Evolutionary conservation across 2,113 vertebrate species (phyloP), one percentile per base, ranked within the genome.

Genomic region (Campylomormyrus tamandua): DNA sequence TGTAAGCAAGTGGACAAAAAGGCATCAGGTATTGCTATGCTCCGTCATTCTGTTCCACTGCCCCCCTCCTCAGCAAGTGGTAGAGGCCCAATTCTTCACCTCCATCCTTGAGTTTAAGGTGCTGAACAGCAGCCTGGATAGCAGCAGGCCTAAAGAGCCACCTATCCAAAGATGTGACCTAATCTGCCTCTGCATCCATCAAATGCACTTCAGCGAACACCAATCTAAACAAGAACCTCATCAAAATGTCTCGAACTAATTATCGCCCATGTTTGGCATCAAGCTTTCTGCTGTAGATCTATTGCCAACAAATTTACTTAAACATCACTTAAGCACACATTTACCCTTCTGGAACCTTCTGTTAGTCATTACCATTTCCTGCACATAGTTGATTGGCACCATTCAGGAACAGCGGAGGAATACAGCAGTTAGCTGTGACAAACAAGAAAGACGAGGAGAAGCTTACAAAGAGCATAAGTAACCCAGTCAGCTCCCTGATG

Each of bases 41-140:
- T 97, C 97, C 0, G n/a, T 99, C 52, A 93, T 98, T 45, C 93
- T 98, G 27, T 99, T 97, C 19, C 98, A 98, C 92, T 98, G 97
- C 93, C 96, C 95, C 49, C 89, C 90, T 27, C 24, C 93, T 17
- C 98, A 98, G 90, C 97, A 98, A 91, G 95, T 96, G 91, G 93
- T 96, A 77, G 97, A 98, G 95, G 97, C 97, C 88, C 35, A 92
- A 0, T 92, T 93, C 90, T 90, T 98, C 90, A 90, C 94, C 89
- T 93, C 0, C 19, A 96, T 96, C 89, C 94, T 98, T 1, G 96
- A 96, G 52, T 95, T 96, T 0, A 94, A 93, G 70, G 94, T 98
- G 89, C 93, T 97, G 91, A 93, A 89, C 87, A 74, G 93, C 48
- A 92, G 93, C 1, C 74, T 97, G 92, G 92, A 95, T 87, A 92